A percentile compares a stretch with the other conserved stretches of the same genome.
Conservation (phyloP, 2,888 invertebrate species). For the Luperina nickerlii region DNA sequence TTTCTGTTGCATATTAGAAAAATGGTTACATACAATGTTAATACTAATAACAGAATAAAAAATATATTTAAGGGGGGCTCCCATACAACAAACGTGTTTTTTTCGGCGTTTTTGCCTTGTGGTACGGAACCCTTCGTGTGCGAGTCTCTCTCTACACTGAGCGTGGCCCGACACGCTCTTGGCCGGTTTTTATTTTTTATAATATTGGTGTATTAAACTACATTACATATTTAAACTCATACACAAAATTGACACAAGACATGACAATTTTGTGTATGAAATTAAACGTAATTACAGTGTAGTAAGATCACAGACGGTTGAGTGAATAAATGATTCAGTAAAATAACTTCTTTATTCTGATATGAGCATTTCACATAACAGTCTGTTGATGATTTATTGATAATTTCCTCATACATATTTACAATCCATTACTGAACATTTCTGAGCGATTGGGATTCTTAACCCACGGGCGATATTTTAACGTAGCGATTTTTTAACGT, state of each 20-base stretch:
- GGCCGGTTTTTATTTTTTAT: too few species aligned
- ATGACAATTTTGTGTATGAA: neutral
- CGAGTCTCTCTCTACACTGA: too few species aligned
- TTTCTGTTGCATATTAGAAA: too few species aligned
- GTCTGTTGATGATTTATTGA: neutral
- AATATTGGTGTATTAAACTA: neutral
- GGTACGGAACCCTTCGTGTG: too few species aligned
- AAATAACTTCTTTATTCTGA: neutral
- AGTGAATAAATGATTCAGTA: neutral
- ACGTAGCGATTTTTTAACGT: neutral
- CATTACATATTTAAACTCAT: too few species aligned
- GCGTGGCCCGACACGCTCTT: too few species aligned
- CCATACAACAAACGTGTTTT: too few species aligned
- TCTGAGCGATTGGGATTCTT: neutral
- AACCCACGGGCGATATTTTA: neutral
- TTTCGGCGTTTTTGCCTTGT: too few species aligned
- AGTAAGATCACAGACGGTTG: neutral
- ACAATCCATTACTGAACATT: neutral
- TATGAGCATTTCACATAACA: neutral
- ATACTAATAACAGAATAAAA: too few species aligned
- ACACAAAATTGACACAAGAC: neutral
- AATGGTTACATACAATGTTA: too few species aligned
- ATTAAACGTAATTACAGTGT: neutral
- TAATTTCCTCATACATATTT: conserved; percentile 1
- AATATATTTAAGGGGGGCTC: too few species aligned